Evolutionary conservation across 1,140 invertebrate genomes (phyloP), one percentile per base, ranked within the genome.

Genomic region (Cotesia vestalis): DNA sequence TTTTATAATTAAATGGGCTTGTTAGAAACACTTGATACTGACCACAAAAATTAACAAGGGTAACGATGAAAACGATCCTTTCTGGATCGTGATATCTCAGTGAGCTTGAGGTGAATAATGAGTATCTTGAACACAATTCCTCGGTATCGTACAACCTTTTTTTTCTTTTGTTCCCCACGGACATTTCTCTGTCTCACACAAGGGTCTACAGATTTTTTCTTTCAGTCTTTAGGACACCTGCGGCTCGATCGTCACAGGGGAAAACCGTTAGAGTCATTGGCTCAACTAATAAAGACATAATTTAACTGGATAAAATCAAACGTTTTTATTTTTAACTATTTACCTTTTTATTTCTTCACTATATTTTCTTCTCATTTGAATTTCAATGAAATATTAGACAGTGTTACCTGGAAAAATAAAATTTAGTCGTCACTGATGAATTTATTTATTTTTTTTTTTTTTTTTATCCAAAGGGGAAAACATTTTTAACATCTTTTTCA

Each of bases 251-350:
- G 34, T 35, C 66, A 35, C 59, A 46, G 66, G 70, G 38, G 62
- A 67, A 70, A 78, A 82, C 79, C 79, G 79, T 82, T 82, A 80
- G 74, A 73, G 72, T 79, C 77, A 80, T 81, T 78, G 77, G 75
- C 76, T 75, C 73, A 73, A 64, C 83, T 83, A 83, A 84, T 84
- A 83, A 84, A 84, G 83, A 83, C 83, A 83, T 84, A 82, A 84
- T 84, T 84, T 77, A 83, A 82, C 72, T 14, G 76, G 82, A 84
- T 83, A 82, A 74, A 76, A 81, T 81, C 80, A 66, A 79, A 72
- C 69, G 74, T 66, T 72, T 74, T 72, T 76, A 72, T 77, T 80
- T 76, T 71, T 74, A 66, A 72, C 68, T 63, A 68, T 67, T 59
- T 57, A 51, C 57, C 70, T 69, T 17, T 60, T 27, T 69, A 61